Percentiles rank a stretch among this genome's conserved stretches.
Evolutionary conservation across 2,113 vertebrate genomes (phyloP).

Genomic region (Hoplias malabaricus): DNA sequence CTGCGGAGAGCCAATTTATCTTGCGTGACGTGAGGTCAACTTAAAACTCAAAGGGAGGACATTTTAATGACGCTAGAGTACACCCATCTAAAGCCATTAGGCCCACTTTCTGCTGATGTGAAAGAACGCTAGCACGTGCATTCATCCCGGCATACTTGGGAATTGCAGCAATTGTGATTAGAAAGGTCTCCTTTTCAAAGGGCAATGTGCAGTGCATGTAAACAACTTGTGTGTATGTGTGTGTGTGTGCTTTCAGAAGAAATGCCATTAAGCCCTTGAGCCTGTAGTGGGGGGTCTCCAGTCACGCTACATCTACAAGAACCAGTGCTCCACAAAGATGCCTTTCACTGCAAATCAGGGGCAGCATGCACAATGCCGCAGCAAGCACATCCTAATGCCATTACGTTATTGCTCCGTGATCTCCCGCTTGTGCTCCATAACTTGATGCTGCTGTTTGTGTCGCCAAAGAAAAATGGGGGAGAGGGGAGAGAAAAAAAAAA

Average conservation of each 20-base stretch:
- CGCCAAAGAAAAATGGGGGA: not conserved
- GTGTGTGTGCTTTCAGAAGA: constrained; percentile 13
- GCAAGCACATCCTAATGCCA: not conserved
- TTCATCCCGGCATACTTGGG: not conserved
- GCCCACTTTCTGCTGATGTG: not conserved
- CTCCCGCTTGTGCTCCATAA: not conserved
- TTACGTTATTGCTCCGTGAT: constrained; percentile 35
- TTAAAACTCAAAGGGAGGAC: constrained; percentile 39
- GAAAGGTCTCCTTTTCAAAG: constrained; percentile 30
- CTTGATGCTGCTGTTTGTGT: not conserved
- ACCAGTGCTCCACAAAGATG: constrained; percentile 11
- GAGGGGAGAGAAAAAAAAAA: too few species aligned
- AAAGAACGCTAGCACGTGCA: constrained; percentile 24
- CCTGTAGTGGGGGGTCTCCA: constrained; percentile 6
- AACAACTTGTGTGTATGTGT: constrained; percentile 26
- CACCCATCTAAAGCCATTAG: constrained; percentile 26
- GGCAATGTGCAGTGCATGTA: constrained; percentile 30
- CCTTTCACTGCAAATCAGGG: constrained; percentile 24
- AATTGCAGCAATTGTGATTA: not conserved
- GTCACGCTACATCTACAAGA: constrained; percentile 20
- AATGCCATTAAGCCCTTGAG: constrained; percentile 28
- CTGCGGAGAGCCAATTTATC: constrained; percentile 53
- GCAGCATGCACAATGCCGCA: not conserved
- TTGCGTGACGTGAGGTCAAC: constrained; percentile 47
- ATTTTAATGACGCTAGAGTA: constrained; percentile 30